A percentile compares a stretch with the other conserved stretches of the same genome.
phyloP scores from a whole-genome alignment of 2,888 invertebrate genomes.

The Lepas anatifera region DNA sequence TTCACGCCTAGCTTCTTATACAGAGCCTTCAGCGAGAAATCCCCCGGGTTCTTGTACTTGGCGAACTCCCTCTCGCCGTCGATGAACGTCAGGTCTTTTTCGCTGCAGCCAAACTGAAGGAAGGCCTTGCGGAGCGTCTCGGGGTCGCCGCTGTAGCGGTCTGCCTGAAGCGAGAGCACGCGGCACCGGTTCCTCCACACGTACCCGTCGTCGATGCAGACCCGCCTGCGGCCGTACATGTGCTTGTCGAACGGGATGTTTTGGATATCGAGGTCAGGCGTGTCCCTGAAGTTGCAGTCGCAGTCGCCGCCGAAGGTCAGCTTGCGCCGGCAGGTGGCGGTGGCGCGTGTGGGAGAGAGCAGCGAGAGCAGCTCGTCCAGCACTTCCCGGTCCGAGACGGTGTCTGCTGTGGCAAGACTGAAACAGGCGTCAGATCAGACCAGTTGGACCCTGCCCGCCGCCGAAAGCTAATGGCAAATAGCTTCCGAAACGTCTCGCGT shows the following conservation, averaged over 20 bases:
- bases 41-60: background rate
- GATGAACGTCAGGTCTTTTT: background rate
- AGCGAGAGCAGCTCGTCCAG: no score
- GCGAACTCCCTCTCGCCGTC: no score
- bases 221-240: background rate
- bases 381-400: no score
- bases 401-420: no score
- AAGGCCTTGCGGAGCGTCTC: background rate
- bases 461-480: no score
- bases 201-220: background rate
- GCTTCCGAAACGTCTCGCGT: no score
- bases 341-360: no score
- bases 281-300: background rate
- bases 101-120: background rate
- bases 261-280: background rate
- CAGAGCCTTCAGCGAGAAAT: no score
- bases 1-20: no score
- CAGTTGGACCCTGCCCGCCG: no score
- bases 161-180: background rate
- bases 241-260: background rate
- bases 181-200: background rate
- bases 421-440: no score
- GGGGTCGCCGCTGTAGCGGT: background rate
- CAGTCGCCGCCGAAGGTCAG: slow-evolving; percentile 1
- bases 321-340: background rate